Evolutionary conservation across 2,888 invertebrate genomes (phyloP), one percentile per base, ranked within the genome.

Genomic region (Athalia cordata): DNA sequence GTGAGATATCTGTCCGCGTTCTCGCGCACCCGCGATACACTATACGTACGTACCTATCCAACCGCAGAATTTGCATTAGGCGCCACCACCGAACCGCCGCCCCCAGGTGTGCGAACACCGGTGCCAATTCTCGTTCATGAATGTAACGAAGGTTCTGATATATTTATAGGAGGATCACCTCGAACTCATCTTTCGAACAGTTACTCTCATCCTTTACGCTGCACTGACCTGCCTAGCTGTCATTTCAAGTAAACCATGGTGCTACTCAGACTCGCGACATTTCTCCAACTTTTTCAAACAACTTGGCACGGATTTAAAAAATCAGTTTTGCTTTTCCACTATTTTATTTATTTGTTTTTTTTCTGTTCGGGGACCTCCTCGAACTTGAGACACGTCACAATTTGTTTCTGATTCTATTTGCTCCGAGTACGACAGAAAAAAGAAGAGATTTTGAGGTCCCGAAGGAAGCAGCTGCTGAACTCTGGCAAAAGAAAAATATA

Each of bases 1-100:
- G 55, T 68, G 68, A 68, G 68, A 68, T 68, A 68, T 68, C 68
- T 68, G 68, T 68, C 68, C 52, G 55, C 68, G 52, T 11, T 55
- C 7, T 68, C 52, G 9, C 13, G 61, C 6, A 43, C n/a, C 29
- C 29, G 29, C 29, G 29, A 29, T 29, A 29, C 29, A 2, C n/a
- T 52, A 11, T n/a, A n/a, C 52, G 6, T 55, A 7, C 55, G 55
- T 11, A 55, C 9, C 7, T 11, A 5, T 29, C 29, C 55, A 4
- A 55, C 5, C n/a, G 52, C 72, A 59, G 47, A 72, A 72, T 72
- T 72, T 72, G 11, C 72, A 29, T 29, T 29, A 59, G 72, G 72
- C 72, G 72, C 72, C 72, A 57, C 72, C 72, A 29, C 55, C 64
- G n/a, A 29, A 29, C 45, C 43, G 6, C 43, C n/a, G 49, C 49